Conservation (phyloP, 2,888 invertebrate genomes). For the Ditula angustiorana region DNA sequence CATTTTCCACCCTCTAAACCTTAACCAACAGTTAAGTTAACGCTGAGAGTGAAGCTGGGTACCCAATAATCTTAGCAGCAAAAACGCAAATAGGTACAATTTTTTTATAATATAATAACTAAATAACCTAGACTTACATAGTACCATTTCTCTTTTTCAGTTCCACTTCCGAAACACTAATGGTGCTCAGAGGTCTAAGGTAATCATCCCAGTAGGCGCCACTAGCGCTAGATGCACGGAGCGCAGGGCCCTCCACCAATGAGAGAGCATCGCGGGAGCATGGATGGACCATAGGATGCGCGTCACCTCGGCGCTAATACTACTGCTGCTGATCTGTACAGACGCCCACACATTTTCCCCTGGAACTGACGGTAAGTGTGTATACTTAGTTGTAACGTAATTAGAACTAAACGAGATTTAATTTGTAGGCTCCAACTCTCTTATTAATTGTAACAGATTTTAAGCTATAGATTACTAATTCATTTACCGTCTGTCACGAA, state of each 20-base stretch:
- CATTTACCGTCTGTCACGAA: background rate
- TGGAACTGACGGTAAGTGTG: conserved; percentile 73
- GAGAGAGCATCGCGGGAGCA: conserved; percentile 69
- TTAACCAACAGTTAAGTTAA: too few relatives aligned
- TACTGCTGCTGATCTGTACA: conserved; percentile 69
- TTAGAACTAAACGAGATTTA: too few relatives aligned
- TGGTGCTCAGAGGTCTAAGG: background rate
- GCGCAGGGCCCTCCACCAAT: conserved; percentile 56
- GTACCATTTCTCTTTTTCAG: background rate
- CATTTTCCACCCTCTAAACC: too few relatives aligned
- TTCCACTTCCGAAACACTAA: background rate
- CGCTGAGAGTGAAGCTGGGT: too few relatives aligned
- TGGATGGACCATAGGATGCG: conserved; percentile 84
- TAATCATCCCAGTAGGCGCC: conserved; percentile 10
- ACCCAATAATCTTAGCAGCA: background rate
- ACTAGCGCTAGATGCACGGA: conserved; percentile 28
- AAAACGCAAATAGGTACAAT: background rate
- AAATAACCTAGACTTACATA: background rate
- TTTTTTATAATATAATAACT: background rate
- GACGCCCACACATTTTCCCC: conserved; percentile 70
- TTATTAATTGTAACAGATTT: too few relatives aligned
- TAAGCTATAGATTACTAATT: too few relatives aligned
- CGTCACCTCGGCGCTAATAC: conserved; percentile 72
- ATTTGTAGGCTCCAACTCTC: too few relatives aligned
- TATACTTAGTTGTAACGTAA: too few relatives aligned